Conservation (phyloP, 2,113 vertebrate genomes). For the Eclectus roratus region DNA sequence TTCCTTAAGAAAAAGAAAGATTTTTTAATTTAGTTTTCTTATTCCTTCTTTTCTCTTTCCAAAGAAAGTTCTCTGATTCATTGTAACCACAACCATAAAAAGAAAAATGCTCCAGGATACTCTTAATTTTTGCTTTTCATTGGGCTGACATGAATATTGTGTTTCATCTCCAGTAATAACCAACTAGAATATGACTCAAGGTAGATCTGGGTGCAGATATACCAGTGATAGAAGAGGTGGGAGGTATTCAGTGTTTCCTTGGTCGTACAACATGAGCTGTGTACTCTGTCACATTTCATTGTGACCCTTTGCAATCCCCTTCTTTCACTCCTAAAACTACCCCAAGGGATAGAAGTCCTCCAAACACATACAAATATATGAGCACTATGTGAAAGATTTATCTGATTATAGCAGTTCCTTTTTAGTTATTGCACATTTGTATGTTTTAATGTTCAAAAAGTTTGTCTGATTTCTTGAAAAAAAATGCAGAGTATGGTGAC, state of each 20-base stretch:
- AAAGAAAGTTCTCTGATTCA: neutral
- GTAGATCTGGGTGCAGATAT: neutral
- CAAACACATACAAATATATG: neutral
- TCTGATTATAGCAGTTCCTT: neutral
- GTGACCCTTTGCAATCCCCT: neutral
- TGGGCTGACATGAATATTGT: neutral
- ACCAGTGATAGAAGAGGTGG: neutral
- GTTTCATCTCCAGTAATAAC: neutral
- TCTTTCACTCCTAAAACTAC: neutral
- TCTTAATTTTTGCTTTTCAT: neutral
- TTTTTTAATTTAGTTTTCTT: neutral
- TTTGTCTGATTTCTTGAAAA: neutral
- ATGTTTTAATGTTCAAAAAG: neutral
- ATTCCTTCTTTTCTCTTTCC: neutral
- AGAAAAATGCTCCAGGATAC: neutral
- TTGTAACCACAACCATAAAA: neutral
- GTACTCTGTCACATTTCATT: neutral
- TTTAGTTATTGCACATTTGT: neutral
- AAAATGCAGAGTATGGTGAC: neutral
- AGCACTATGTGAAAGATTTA: neutral
- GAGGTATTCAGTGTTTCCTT: neutral
- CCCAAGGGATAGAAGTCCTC: neutral
- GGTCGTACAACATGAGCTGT: neutral
- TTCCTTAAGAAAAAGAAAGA: neutral
- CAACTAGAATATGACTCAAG: neutral